These are phyloP conservation scores for Candoia aspera DNA, from an alignment of 2,113 vertebrate genomes.

Conservation along the genomic window DNA sequence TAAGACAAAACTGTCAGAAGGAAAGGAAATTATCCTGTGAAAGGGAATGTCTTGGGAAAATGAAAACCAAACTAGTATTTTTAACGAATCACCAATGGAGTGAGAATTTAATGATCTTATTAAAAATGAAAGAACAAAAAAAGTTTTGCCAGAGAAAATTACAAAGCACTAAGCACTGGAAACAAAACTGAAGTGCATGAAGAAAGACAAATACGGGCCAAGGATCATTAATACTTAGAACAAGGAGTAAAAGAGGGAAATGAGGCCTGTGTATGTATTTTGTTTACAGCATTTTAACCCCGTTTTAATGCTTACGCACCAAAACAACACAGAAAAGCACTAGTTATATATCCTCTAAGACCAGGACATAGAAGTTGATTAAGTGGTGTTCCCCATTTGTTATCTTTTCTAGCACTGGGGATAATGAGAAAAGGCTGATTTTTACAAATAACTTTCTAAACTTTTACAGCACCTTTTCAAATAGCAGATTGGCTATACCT, in stretches of 20 bases:
- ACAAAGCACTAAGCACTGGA: neutral
- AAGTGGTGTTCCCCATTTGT: neutral
- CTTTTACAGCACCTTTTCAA: neutral
- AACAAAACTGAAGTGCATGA: neutral
- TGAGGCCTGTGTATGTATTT: neutral
- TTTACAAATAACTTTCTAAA: neutral
- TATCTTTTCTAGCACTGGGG: neutral
- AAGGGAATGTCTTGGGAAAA: neutral
- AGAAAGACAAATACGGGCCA: neutral
- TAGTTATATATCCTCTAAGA: neutral
- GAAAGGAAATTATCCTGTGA: constrained; percentile 35
- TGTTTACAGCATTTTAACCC: neutral
- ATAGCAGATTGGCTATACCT: neutral
- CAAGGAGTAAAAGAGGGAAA: neutral
- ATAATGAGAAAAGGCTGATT: neutral
- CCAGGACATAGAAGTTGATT: neutral
- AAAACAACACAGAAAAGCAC: neutral
- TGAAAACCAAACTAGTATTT: neutral
- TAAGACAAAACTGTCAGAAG: constrained; percentile 43
- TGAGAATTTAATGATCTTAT: neutral
- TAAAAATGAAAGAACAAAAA: neutral
- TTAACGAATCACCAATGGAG: neutral
- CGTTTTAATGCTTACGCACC: neutral
- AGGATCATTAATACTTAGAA: neutral
- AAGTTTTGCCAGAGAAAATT: neutral